A percentile compares a stretch with the other conserved stretches of the same genome.
Conservation (phyloP, 2,113 vertebrate genomes). For the Peromyscus maniculatus region DNA sequence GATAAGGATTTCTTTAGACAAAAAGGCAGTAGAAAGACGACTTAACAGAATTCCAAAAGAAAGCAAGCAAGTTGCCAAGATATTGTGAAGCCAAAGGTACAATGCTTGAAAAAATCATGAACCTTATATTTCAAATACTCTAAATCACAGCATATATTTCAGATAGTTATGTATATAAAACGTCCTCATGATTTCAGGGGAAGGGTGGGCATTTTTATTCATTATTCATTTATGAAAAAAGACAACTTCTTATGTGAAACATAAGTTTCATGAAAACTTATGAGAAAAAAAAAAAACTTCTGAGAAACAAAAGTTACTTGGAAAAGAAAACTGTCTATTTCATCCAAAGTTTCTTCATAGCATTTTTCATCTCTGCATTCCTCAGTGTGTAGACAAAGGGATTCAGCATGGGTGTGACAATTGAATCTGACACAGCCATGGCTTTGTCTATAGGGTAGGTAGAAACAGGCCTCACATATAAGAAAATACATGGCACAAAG, state of each 20-base stretch:
- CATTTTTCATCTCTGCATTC: conserved; percentile 8
- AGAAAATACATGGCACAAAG: conserved; percentile 48
- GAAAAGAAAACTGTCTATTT: not conserved
- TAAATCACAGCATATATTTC: not conserved
- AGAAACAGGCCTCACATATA: conserved; percentile 50
- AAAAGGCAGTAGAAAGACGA: no score
- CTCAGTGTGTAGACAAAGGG: conserved; percentile 59
- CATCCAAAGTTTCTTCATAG: conserved; percentile 38
- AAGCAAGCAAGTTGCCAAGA: not conserved
- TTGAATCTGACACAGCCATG: conserved; percentile 35
- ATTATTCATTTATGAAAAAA: not conserved
- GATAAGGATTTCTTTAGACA: not conserved
- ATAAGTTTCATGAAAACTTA: no score
- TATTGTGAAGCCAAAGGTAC: not conserved
- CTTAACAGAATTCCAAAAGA: not conserved
- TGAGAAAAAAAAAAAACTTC: no score
- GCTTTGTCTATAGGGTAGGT: conserved; percentile 40
- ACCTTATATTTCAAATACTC: not conserved
- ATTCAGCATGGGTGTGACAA: conserved; percentile 62
- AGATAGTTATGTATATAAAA: not conserved
- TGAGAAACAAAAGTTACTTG: not conserved
- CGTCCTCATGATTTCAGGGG: no score
- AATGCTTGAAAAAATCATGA: accelerated
- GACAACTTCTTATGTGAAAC: not conserved
- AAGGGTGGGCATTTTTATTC: not conserved